These are phyloP conservation scores for Noturus placidus DNA, from an alignment of 2,113 vertebrate genomes.

Conservation along the genomic window DNA sequence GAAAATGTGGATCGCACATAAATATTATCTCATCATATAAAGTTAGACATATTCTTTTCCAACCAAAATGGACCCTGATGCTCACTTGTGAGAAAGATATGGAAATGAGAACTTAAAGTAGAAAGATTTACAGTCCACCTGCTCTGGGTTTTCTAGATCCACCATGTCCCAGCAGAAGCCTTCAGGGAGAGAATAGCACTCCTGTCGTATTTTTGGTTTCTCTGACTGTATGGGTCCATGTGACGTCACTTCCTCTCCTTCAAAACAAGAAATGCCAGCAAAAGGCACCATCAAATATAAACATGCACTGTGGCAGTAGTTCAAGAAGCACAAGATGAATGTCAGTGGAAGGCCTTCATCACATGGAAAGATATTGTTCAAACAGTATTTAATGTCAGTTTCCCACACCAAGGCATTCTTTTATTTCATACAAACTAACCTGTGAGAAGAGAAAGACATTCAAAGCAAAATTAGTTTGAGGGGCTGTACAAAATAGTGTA, in stretches of 20 bases:
- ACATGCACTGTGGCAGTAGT: background rate
- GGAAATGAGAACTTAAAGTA: background rate
- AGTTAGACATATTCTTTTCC: background rate
- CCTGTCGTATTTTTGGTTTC: slow-evolving; percentile 79
- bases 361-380: background rate
- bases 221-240: slow-evolving; percentile 82
- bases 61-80: background rate
- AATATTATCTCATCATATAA: background rate
- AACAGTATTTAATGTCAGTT: background rate
- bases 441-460: background rate
- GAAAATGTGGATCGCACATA: background rate
- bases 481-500: background rate
- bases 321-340: background rate
- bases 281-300: background rate
- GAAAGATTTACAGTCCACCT: slow-evolving; percentile 72
- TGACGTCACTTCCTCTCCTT: slow-evolving; percentile 81
- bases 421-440: background rate
- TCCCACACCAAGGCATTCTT: background rate
- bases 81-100: background rate
- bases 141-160: slow-evolving; percentile 79
- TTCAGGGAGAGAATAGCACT: slow-evolving; percentile 86
- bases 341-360: background rate
- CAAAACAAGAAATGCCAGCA: background rate
- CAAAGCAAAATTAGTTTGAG: background rate
- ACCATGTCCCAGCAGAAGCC: slow-evolving; percentile 92